A percentile compares a stretch with the other conserved stretches of the same genome.
phyloP scores from a whole-genome alignment of 2,113 vertebrate genomes.

The Myodes glareolus region DNA sequence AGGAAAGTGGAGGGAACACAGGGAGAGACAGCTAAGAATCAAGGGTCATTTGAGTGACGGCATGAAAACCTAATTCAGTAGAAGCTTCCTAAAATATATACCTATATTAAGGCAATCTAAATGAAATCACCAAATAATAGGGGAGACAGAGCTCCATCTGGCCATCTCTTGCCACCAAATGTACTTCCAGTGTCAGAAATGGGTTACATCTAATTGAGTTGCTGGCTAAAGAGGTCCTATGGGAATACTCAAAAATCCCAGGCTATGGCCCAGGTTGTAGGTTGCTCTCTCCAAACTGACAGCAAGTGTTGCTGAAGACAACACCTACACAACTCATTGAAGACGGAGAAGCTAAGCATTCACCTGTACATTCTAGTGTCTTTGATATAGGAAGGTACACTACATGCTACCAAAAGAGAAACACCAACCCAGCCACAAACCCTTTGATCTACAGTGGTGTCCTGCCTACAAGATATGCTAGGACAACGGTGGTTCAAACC shows the following conservation, averaged over 20 bases:
- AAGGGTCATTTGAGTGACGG: background rate
- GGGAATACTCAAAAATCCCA: background rate
- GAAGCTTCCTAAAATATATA: background rate
- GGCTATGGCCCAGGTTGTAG: background rate
- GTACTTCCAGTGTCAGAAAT: background rate
- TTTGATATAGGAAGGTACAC: background rate
- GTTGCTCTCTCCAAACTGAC: background rate
- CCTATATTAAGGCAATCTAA: background rate
- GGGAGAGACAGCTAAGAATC: background rate
- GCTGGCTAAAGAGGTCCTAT: background rate
- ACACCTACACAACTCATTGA: background rate
- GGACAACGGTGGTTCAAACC: background rate
- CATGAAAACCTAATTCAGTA: background rate
- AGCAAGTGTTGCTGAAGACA: background rate
- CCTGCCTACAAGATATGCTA: background rate
- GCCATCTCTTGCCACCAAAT: background rate
- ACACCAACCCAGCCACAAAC: background rate
- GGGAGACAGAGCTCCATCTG: background rate
- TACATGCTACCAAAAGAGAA: background rate
- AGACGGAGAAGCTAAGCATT: background rate
- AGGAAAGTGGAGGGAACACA: background rate
- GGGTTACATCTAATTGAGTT: background rate
- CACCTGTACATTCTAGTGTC: background rate
- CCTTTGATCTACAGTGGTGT: background rate
- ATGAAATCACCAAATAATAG: background rate